These are phyloP conservation scores for Galeruca laticollis DNA, from an alignment of 2,888 invertebrate genomes.

Conservation along the genomic window DNA sequence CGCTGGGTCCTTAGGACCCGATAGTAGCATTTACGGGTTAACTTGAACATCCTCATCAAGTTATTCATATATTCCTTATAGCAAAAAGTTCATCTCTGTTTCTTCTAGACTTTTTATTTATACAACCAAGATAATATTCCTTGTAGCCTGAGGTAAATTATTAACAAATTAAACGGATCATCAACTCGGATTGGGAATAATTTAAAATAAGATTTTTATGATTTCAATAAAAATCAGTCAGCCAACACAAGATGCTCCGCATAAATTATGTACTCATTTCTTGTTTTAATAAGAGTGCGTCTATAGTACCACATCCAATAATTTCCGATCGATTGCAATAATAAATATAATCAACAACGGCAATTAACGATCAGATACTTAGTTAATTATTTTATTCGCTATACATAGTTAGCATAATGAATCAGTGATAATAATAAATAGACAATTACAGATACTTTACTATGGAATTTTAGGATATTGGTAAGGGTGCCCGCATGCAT, in stretches of 20 bases:
- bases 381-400: slow-evolving; percentile 41
- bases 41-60: too few relatives aligned
- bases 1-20: too few relatives aligned
- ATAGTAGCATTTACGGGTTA: too few relatives aligned
- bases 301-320: not conserved
- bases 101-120: too few relatives aligned
- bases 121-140: too few relatives aligned
- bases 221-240: not conserved
- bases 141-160: too few relatives aligned
- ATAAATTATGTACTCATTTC: not conserved
- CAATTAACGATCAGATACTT: slow-evolving; percentile 25
- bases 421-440: slow-evolving; percentile 49
- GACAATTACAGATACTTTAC: slow-evolving; percentile 46
- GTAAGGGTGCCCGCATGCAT: slow-evolving; percentile 55
- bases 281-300: not conserved
- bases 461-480: slow-evolving; percentile 48
- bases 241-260: not conserved
- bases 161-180: too few relatives aligned
- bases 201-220: too few relatives aligned
- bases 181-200: too few relatives aligned
- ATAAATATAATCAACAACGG: slow-evolving; percentile 3
- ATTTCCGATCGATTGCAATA: slow-evolving; percentile 2
- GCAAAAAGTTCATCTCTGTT: too few relatives aligned
- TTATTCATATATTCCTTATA: too few relatives aligned
- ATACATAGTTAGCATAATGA: slow-evolving; percentile 39